Evolutionary conservation across 2,888 invertebrate genomes (phyloP), one percentile per base, ranked within the genome.

Genomic region (Synergus itoensis): DNA sequence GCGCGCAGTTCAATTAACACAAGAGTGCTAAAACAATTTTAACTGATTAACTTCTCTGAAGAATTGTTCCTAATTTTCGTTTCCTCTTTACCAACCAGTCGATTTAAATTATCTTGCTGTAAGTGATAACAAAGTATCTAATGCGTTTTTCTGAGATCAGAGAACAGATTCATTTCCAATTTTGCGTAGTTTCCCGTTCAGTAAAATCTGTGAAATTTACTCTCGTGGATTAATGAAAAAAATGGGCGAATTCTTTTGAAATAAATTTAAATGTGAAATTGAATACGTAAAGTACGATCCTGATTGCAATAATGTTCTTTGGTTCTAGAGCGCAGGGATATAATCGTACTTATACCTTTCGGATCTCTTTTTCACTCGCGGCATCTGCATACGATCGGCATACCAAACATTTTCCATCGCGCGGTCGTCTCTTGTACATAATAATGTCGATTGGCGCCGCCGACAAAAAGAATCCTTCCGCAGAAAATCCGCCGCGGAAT

Each of bases 371-470:
- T 69, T 45, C 45, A 28, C 45, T 69, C 16, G 28, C 73, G 79
- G 64, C 79, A 79, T 79, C 79, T 76, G 75, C 79, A 76, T 77
- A 67, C 77, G 76, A 48, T 67, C 75, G 64, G 69, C 76, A 83
- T 83, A 73, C 83, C 80, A 43, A 28, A 77, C 77, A 82, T 80
- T 83, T 83, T 81, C 82, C 82, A 79, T 82, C 82, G 77, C 77
- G 62, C 80, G 53, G 77, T 45, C 73, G 76, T 77, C 80, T 80
- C 57, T 64, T 79, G 81, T 67, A 81, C 45, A 48, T 79, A 82
- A 82, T 77, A 83, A 79, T 78, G 83, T 82, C 80, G 81, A 80
- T 81, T 81, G 82, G 82, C 81, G 81, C 81, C 83, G 80, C 62
- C 77, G 78, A 69, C 76, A 82, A 85, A 84, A 84, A 85, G 76